Conservation (phyloP, 2,888 invertebrate genomes). For the Diaperis boleti region DNA sequence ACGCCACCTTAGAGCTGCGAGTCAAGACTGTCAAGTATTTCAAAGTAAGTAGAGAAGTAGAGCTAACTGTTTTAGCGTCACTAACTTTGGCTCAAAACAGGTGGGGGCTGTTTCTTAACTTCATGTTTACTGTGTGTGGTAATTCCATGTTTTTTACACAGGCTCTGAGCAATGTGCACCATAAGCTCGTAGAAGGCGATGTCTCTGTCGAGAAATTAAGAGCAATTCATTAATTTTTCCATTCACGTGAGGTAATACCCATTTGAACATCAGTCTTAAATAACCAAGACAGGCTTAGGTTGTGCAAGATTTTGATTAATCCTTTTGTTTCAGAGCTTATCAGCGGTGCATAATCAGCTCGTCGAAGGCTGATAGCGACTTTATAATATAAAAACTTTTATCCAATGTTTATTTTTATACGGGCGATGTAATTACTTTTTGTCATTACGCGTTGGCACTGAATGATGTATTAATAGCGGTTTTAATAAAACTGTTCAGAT, state of each 20-base stretch:
- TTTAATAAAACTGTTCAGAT: too few species aligned
- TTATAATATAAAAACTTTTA: slow-evolving; percentile 2
- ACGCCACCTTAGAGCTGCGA: slow-evolving; percentile 94
- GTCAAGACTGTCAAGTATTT: slow-evolving; percentile 99
- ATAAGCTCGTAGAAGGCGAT: slow-evolving; percentile 81
- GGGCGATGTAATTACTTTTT: background rate
- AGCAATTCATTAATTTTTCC: slow-evolving; percentile 61
- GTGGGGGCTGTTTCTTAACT: slow-evolving; percentile 8
- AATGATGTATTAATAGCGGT: background rate
- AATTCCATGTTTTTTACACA: slow-evolving; percentile 58
- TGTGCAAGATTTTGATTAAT: slow-evolving; percentile 18
- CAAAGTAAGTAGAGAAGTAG: slow-evolving; percentile 69
- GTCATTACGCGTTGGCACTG: background rate
- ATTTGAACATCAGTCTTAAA: background rate
- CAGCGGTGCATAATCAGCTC: slow-evolving; percentile 67
- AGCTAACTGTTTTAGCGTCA: too few species aligned
- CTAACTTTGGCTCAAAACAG: background rate
- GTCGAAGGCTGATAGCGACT: slow-evolving; percentile 58
- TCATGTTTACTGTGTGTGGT: slow-evolving; percentile 17
- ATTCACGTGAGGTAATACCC: slow-evolving; percentile 18
- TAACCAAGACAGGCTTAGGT: background rate
- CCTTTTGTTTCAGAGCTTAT: slow-evolving; percentile 67
- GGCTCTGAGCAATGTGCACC: slow-evolving; percentile 88
- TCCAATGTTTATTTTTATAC: slow-evolving; percentile 17
- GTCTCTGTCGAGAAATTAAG: slow-evolving; percentile 62